These are phyloP conservation scores for Grallaria varia DNA, from an alignment of 2,113 vertebrate species.

Conservation along the genomic window DNA sequence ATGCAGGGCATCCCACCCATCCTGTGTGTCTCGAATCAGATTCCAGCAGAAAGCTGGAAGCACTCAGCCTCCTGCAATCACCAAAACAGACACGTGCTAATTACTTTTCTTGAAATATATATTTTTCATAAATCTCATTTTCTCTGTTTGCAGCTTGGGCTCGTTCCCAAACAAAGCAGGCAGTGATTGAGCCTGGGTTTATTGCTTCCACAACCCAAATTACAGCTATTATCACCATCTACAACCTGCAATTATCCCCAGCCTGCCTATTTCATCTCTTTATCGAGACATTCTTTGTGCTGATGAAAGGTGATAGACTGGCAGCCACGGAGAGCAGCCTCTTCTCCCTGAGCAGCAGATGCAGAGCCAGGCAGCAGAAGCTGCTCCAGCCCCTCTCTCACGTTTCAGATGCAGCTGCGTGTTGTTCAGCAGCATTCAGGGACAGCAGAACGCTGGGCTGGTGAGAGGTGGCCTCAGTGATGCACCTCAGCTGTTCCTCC, in stretches of 20 bases:
- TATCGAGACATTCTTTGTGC: background rate
- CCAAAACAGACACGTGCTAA: background rate
- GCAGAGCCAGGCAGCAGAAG: background rate
- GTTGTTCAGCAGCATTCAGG: background rate
- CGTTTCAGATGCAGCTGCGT: background rate
- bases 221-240: conserved; percentile 51
- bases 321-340: background rate
- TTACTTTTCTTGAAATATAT: conserved; percentile 10
- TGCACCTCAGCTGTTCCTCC: background rate
- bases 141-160: conserved; percentile 20
- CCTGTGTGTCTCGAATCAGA: background rate
- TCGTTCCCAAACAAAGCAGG: conserved; percentile 38
- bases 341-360: background rate
- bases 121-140: conserved; percentile 57
- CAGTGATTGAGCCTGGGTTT: conserved; percentile 42
- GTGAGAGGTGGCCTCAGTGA: background rate
- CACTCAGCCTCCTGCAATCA: background rate
- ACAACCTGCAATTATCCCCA: conserved; percentile 52
- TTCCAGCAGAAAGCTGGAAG: background rate
- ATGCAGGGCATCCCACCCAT: background rate
- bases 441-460: fast-evolving
- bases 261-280: conserved; percentile 27
- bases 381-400: background rate
- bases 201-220: conserved; percentile 57
- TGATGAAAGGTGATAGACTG: conserved; percentile 42